Conservation (phyloP, 2,797 vertebrate species). For the Thalassophryne amazonica region DNA sequence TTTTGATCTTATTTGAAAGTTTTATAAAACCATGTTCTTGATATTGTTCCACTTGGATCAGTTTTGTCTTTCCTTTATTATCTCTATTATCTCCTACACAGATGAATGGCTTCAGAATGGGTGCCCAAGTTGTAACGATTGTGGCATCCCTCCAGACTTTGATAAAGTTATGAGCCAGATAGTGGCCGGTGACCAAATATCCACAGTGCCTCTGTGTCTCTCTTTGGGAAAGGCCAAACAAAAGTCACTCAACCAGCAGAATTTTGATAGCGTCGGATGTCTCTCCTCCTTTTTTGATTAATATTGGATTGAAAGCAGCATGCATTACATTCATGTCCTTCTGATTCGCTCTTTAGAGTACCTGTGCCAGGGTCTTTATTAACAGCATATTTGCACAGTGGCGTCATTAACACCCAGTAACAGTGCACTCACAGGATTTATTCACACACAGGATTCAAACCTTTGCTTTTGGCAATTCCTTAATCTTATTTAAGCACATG, state of each 20-base stretch:
- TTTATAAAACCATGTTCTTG: too few relatives aligned
- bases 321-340: slow-evolving; percentile 23
- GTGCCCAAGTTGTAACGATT: slow-evolving; percentile 33
- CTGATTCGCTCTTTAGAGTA: slow-evolving; percentile 31
- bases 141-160: slow-evolving; percentile 54
- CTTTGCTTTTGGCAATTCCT: slow-evolving; percentile 3
- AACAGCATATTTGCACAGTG: slow-evolving; percentile 21
- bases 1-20: slow-evolving; percentile 25
- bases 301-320: slow-evolving; percentile 23
- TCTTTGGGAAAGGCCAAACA: slow-evolving; percentile 42
- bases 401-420: slow-evolving; percentile 27
- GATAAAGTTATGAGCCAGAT: slow-evolving; percentile 31
- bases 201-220: slow-evolving; percentile 2
- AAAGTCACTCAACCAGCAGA: slow-evolving; percentile 35
- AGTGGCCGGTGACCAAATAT: slow-evolving; percentile 42
- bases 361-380: slow-evolving; percentile 11
- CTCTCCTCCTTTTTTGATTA: slow-evolving; percentile 45
- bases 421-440: slow-evolving; percentile 13
- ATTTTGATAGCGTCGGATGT: slow-evolving; percentile 20
- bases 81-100: slow-evolving; percentile 17
- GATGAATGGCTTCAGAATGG: slow-evolving; percentile 42
- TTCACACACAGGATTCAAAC: slow-evolving; percentile 9
- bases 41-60: slow-evolving; percentile 11
- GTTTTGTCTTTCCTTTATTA: slow-evolving; percentile 12
- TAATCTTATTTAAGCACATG: slow-evolving; percentile 11